Conservation (phyloP, 2,797 vertebrate genomes). For the Spondyliosoma cantharus region DNA sequence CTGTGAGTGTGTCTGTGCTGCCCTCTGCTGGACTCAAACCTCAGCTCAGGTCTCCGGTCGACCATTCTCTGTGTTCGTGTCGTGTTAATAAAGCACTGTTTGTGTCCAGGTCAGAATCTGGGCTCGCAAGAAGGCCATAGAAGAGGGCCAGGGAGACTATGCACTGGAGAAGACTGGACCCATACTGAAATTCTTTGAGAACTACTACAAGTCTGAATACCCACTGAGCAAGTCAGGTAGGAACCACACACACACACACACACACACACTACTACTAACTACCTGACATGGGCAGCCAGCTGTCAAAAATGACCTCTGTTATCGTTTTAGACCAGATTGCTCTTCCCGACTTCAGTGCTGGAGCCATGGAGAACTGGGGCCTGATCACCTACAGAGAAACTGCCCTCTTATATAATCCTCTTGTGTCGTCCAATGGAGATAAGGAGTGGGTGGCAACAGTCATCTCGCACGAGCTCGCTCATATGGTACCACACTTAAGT, state of each 20-base stretch:
- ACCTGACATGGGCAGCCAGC: too few relatives aligned
- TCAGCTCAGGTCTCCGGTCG: not conserved
- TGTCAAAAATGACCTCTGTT: not conserved
- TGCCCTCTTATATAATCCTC: conserved; percentile 82
- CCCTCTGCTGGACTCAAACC: conserved; percentile 65
- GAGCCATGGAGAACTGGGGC: conserved; percentile 98
- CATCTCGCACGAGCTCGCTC: conserved; percentile 92
- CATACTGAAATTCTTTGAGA: conserved; percentile 88
- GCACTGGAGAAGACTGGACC: conserved; percentile 83
- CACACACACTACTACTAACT: not conserved
- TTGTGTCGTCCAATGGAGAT: conserved; percentile 87
- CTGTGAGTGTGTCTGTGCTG: conserved; percentile 23
- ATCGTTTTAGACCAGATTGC: conserved; percentile 88
- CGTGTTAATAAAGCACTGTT: not conserved
- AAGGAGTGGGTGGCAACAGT: conserved; percentile 88
- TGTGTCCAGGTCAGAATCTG: conserved; percentile 90
- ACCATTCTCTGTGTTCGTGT: not conserved
- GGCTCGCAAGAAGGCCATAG: conserved; percentile 88
- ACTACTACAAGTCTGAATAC: conserved; percentile 84
- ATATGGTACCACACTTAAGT: conserved; percentile 85
- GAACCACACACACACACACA: conserved; percentile 2
- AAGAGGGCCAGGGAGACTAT: conserved; percentile 80
- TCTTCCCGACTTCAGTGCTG: conserved; percentile 90
- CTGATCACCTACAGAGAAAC: conserved; percentile 95
- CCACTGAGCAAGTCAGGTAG: conserved; percentile 91